A percentile compares a stretch with the other conserved stretches of the same genome.
These are phyloP conservation scores for Bombus haemorrhoidalis DNA, from an alignment of 1,140 invertebrate genomes.

Conservation along the genomic window DNA sequence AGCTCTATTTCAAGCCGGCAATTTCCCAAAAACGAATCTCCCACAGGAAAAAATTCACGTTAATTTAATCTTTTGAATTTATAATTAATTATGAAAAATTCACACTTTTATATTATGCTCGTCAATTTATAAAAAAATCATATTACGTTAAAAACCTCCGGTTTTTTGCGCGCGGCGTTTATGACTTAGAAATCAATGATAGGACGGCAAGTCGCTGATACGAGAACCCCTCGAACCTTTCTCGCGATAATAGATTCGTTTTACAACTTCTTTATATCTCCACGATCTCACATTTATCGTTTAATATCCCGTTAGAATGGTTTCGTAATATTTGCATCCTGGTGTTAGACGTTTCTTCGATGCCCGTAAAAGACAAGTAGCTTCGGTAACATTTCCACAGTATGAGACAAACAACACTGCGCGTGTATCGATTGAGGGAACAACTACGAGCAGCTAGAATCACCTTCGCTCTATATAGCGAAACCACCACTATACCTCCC, in stretches of 20 bases:
- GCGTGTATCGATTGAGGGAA: constrained; percentile 66
- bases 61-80: neutral
- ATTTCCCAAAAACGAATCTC: neutral
- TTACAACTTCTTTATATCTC: neutral
- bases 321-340: neutral
- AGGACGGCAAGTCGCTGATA: constrained; percentile 2
- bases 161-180: constrained; percentile 27
- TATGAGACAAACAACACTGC: constrained; percentile 61
- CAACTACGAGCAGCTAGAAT: constrained; percentile 60
- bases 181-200: constrained; percentile 47
- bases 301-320: constrained; percentile 5
- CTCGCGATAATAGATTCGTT: neutral
- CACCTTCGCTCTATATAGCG: constrained; percentile 54
- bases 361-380: constrained; percentile 6
- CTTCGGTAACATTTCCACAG: constrained; percentile 56
- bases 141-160: neutral
- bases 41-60: neutral
- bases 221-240: constrained; percentile 1
- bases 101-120: neutral
- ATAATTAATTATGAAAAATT: neutral
- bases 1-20: neutral
- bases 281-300: neutral
- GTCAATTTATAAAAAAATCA: neutral
- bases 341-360: neutral
- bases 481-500: constrained; percentile 10